phyloP scores from a whole-genome alignment of 2,888 invertebrate species.

The Metacarcinus magister region DNA sequence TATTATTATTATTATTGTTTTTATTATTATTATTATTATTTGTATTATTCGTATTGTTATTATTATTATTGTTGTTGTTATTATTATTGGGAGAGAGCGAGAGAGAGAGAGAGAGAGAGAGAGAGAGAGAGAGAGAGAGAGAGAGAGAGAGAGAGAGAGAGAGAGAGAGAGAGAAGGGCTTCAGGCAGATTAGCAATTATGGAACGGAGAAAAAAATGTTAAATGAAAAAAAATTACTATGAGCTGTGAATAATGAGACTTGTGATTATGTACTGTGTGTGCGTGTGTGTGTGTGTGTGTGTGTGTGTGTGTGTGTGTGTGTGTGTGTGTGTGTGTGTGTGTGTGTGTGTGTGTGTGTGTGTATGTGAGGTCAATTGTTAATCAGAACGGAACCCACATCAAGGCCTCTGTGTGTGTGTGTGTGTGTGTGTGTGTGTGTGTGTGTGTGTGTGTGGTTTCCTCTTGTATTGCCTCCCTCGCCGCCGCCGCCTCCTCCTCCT shows the following conservation, averaged over 20 bases:
- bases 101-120: constrained; percentile 26
- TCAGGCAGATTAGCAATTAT: background rate
- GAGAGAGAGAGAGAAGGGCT: constrained; percentile 43
- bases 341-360: constrained; percentile 31
- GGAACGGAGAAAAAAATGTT: background rate
- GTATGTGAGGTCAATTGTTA: background rate
- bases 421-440: constrained; percentile 36
- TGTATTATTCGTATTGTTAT: background rate
- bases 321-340: constrained; percentile 33
- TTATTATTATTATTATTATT: background rate
- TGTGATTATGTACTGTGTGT: background rate
- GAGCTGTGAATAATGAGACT: background rate
- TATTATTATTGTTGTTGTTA: background rate
- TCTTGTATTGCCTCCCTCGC: background rate
- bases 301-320: background rate
- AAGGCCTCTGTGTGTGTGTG: background rate
- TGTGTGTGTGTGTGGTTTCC: constrained; percentile 41
- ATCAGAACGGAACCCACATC: background rate
- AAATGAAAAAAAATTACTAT: background rate
- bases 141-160: constrained; percentile 31
- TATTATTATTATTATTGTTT: background rate
- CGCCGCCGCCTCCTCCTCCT: background rate
- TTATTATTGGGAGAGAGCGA: background rate
- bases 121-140: constrained; percentile 45
- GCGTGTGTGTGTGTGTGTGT: background rate